phyloP scores from a whole-genome alignment of 2,888 invertebrate genomes.

The Chouioia cunea region DNA sequence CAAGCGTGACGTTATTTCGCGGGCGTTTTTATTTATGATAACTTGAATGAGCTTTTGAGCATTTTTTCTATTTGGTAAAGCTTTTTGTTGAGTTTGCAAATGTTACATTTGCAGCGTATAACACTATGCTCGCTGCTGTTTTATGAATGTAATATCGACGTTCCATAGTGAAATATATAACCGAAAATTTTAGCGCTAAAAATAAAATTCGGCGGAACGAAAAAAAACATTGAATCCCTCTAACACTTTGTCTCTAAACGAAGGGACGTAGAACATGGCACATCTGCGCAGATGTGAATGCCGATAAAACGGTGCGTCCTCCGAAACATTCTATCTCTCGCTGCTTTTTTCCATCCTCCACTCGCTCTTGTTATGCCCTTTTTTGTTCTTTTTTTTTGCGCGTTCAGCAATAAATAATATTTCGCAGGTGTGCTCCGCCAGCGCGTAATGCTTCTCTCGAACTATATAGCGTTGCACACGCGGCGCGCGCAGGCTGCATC shows the following conservation, averaged over 20 bases:
- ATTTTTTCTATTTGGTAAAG: too few relatives aligned
- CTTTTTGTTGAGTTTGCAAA: too few relatives aligned
- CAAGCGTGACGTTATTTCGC: slow-evolving; percentile 20
- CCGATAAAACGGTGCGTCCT: slow-evolving; percentile 56
- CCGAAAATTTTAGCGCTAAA: too few relatives aligned
- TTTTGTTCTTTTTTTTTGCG: slow-evolving; percentile 28
- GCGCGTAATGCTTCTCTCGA: slow-evolving; percentile 53
- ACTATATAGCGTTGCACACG: not conserved
- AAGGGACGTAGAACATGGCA: slow-evolving; percentile 44
- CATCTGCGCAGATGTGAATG: slow-evolving; percentile 61
- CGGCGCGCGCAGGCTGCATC: not conserved
- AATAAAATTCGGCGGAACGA: too few relatives aligned
- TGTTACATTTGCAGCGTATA: too few relatives aligned
- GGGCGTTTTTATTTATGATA: slow-evolving; percentile 6
- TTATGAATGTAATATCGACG: too few relatives aligned
- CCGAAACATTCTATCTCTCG: slow-evolving; percentile 36
- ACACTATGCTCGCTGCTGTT: too few relatives aligned
- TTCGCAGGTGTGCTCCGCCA: slow-evolving; percentile 62
- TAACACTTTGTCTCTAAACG: not conserved
- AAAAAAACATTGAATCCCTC: too few relatives aligned
- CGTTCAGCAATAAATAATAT: slow-evolving; percentile 62
- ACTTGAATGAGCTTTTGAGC: slow-evolving; percentile 11
- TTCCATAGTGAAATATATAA: too few relatives aligned
- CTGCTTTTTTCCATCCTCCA: slow-evolving; percentile 6
- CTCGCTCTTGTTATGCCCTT: slow-evolving; percentile 17